Evolutionary conservation across 2,888 invertebrate genomes (phyloP).

Genomic region (Drosophila merina): DNA sequence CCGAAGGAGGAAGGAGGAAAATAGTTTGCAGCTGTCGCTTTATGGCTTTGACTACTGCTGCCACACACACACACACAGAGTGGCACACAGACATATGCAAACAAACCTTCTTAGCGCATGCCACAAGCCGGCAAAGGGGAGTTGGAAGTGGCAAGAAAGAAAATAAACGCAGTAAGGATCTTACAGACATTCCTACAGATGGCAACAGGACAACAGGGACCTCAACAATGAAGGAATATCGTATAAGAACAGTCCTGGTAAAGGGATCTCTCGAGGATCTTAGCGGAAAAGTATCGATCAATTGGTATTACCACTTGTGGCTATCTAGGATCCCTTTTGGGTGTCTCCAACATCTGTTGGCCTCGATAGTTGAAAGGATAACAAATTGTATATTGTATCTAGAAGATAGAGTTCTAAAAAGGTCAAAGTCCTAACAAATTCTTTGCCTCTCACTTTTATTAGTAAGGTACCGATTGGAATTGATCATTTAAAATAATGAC

Average conservation of each 20-base stretch:
- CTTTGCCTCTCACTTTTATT: background rate
- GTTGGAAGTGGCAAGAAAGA: conserved; percentile 12
- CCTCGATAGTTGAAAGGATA: background rate
- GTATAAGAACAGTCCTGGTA: conserved; percentile 27
- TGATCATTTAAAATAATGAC: conserved; percentile 38
- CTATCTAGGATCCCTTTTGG: conserved; percentile 3
- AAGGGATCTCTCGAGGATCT: background rate
- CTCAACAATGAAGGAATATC: conserved; percentile 5
- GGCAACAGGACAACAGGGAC: conserved; percentile 25
- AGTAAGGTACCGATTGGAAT: background rate
- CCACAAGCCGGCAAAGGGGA: conserved; percentile 43
- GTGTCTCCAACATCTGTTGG: conserved; percentile 14
- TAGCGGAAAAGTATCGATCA: conserved; percentile 12
- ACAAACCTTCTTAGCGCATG: conserved; percentile 45
- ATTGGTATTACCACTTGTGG: conserved; percentile 6
- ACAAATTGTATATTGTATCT: too few species aligned
- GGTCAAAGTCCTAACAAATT: too few species aligned
- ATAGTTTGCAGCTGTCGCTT: conserved; percentile 71
- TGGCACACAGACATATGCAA: conserved; percentile 10
- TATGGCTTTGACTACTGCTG: conserved; percentile 43
- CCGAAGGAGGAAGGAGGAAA: conserved; percentile 23
- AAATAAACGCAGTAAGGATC: conserved; percentile 21
- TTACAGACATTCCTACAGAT: conserved; percentile 38
- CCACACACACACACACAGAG: background rate
- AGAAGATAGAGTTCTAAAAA: too few species aligned